Evolutionary conservation across 2,888 invertebrate species (phyloP).

Genomic region (Brachypterus glaber): DNA sequence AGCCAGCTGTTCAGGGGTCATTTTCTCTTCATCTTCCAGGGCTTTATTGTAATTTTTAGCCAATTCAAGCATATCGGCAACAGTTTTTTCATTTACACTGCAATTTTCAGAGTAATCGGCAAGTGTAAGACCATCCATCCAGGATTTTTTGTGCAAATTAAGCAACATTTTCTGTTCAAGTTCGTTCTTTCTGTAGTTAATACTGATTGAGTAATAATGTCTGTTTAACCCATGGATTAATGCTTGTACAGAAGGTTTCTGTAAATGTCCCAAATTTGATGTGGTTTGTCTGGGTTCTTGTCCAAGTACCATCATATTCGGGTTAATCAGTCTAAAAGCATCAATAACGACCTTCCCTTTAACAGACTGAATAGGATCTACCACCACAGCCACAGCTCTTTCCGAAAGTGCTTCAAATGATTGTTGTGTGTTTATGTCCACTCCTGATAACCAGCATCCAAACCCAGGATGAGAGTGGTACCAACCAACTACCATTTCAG

Average conservation of each 20-base stretch:
- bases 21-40: constrained; percentile 97
- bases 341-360: constrained; percentile 99
- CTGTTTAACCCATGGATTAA: constrained; percentile 97
- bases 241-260: constrained; percentile 98
- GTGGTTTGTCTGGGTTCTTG: constrained; percentile 99
- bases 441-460: constrained; percentile 98
- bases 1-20: constrained; percentile 98
- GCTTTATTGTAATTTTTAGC: constrained; percentile 90
- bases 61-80: constrained; percentile 91
- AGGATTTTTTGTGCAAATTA: constrained; percentile 97
- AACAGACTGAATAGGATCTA: constrained; percentile 98
- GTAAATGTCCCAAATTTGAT: constrained; percentile 95
- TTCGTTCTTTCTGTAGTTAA: constrained; percentile 98
- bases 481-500: constrained; percentile 96
- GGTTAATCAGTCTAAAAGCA: constrained; percentile 93
- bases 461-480: constrained; percentile 99
- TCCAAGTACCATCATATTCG: constrained; percentile 97
- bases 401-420: constrained; percentile 98
- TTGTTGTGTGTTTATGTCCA: constrained; percentile 99
- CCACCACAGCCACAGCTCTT: constrained; percentile 97
- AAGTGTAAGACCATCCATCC: constrained; percentile 92
- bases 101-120: constrained; percentile 91
- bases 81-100: constrained; percentile 85
- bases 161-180: constrained; percentile 98
- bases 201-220: constrained; percentile 98